Evolutionary conservation across 2,888 invertebrate genomes (phyloP), one percentile per base, ranked within the genome.

Genomic region (Callimorpha dominula): DNA sequence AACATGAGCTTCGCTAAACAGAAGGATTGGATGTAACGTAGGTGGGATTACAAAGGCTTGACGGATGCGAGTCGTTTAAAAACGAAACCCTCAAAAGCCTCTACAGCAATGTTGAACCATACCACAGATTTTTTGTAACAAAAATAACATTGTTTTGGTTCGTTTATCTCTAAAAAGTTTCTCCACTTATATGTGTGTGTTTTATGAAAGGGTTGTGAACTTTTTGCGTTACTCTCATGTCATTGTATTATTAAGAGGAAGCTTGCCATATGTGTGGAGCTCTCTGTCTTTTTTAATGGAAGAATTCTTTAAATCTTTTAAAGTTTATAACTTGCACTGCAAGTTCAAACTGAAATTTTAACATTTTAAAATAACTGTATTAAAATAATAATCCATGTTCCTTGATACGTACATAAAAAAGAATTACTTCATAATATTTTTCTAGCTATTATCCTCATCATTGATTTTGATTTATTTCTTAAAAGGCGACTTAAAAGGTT

Each of bases 51-150:
- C 74, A 77, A 69, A 77, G 76, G 73, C 74, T 74, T 84, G 80
- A 84, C 72, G 74, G 71, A 84, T 84, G 76, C 65, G 70, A 78
- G 76, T 78, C 82, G 80, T 84, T 84, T 83, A 77, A 75, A 64
- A 82, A 72, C 74, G 74, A 71, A 82, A 77, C 77, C 80, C 76
- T 70, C 71, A 74, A 76, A 84, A 84, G 72, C 80, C 74, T 72
- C 67, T 63, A 74, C 73, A 76, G 74, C 66, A 60, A 75, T 77
- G 77, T 82, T 74, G 70, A 75, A 75, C 67, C 84, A 78, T 75
- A 75, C 63, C 75, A 64, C 73, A 65, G 80, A 82, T 76, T 82
- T 57, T 83, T 82, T 76, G 66, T 73, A 65, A 66, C 72, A 74
- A 74, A 82, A 82, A 83, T 65, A 79, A 63, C 72, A 65, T 79